These are phyloP conservation scores for Bombus terrestris DNA, from an alignment of 1,140 invertebrate genomes.

Conservation along the genomic window DNA sequence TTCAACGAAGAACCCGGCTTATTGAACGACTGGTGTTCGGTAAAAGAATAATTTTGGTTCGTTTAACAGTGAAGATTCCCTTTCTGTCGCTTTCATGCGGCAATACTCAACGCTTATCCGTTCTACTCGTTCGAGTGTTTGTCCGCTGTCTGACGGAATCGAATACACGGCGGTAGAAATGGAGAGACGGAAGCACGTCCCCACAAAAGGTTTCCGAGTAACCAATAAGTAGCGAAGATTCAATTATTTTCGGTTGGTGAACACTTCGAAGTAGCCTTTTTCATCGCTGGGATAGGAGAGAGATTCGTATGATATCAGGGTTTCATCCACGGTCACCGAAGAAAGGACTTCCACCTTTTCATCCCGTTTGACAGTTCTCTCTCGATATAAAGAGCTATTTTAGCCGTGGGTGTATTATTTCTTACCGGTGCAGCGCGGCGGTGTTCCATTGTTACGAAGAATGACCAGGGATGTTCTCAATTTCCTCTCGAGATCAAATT, in stretches of 20 bases:
- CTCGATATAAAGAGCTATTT: conserved; percentile 22
- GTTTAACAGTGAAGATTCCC: conserved; percentile 14
- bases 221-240: conserved; percentile 48
- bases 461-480: not conserved
- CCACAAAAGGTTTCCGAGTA: conserved; percentile 19
- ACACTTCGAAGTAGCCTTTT: conserved; percentile 28
- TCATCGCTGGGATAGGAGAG: conserved; percentile 21
- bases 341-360: conserved; percentile 29
- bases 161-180: conserved; percentile 3
- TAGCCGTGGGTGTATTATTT: conserved; percentile 23
- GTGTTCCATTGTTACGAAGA: not conserved
- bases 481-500: not conserved
- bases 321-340: conserved; percentile 5
- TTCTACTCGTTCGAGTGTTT: conserved; percentile 44
- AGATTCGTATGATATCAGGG: conserved; percentile 43
- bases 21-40: too few species aligned
- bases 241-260: conserved; percentile 53
- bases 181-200: not conserved
- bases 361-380: conserved; percentile 22
- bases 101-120: conserved; percentile 15
- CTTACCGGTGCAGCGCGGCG: not conserved
- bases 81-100: conserved; percentile 15
- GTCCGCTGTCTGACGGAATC: conserved; percentile 21
- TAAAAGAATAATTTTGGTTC: conserved; percentile 30
- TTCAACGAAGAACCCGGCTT: not conserved